Evolutionary conservation across 2,888 invertebrate genomes (phyloP), one percentile per base, ranked within the genome.

Genomic region (Callinectes sapidus): DNA sequence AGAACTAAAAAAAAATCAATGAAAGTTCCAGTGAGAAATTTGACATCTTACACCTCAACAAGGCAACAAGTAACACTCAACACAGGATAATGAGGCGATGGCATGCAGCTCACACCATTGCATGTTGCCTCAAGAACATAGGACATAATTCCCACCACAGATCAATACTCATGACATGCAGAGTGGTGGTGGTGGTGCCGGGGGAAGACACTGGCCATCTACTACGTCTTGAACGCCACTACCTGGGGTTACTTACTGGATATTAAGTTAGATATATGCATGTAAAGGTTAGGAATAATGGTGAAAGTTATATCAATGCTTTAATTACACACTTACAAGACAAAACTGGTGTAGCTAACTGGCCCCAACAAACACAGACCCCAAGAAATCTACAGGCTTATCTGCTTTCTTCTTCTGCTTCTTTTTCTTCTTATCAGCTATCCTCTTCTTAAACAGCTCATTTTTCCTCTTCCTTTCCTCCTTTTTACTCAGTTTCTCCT

Each of bases 391-490:
- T 23, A 55, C 90, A 35, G 87, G 91, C 48, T 88, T 91, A 0
- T 87, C 87, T 3, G 6, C 28, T 18, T 87, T 71, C 55, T 61
- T 85, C 77, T 39, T 86, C 61, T 90, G 32, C 77, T 87, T 90
- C 55, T 81, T 92, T 48, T 81, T 90, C 86, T 92, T 93, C 48
- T 89, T 93, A 48, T 90, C 55, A n/a, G 39, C 89, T 48, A 93
- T 90, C 48, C 28, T 92, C 14, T 92, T 92, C 77, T 42, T 92
- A 42, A 71, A 92, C 18, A 55, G 42, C 32, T 92, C 93, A 92
- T 93, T 91, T 42, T 92, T 93, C 39, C 35, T 85, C 71, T 90
- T 93, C 77, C 86, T 93, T n/a, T 54, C 61, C n/a, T 89, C 85
- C 32, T 91, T 92, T 86, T 93, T 92, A 28, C 54, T 39, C 32